phyloP scores from a whole-genome alignment of 92 coral and sea anemone species.

The Paramuricea clavata region DNA sequence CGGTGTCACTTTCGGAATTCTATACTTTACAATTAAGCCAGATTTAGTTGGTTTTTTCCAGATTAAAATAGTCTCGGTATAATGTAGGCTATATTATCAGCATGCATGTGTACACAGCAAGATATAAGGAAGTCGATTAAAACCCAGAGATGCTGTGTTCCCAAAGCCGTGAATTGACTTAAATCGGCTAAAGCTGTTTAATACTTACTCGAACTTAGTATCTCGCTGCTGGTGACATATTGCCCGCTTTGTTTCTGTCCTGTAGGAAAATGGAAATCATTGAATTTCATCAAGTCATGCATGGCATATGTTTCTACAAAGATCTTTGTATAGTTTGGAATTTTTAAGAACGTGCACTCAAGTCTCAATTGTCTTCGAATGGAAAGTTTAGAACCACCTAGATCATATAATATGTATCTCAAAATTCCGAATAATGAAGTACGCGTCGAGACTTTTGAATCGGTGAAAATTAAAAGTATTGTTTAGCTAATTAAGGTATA shows the following conservation, averaged over 20 bases:
- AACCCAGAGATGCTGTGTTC: neutral
- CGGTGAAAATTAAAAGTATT: too few relatives aligned
- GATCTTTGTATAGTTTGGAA: too few relatives aligned
- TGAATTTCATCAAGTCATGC: neutral
- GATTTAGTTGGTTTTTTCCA: neutral
- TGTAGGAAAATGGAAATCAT: neutral
- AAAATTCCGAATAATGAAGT: too few relatives aligned
- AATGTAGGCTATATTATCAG: neutral
- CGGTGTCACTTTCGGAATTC: neutral
- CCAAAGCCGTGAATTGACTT: conserved; percentile 1
- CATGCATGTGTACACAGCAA: neutral
- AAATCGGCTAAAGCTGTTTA: neutral
- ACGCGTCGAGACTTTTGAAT: too few relatives aligned
- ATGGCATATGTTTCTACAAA: too few relatives aligned
- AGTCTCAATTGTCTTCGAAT: too few relatives aligned
- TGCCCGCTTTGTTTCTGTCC: neutral
- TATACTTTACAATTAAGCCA: neutral
- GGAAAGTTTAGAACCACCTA: too few relatives aligned
- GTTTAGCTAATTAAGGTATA: too few relatives aligned
- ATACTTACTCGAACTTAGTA: neutral
- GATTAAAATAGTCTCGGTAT: neutral
- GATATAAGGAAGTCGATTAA: conserved; percentile 3
- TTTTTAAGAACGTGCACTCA: too few relatives aligned
- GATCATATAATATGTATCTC: too few relatives aligned
- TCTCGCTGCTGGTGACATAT: neutral